Evolutionary conservation across 2,113 vertebrate genomes (phyloP).

Genomic region (Tachuris rubrigastra): DNA sequence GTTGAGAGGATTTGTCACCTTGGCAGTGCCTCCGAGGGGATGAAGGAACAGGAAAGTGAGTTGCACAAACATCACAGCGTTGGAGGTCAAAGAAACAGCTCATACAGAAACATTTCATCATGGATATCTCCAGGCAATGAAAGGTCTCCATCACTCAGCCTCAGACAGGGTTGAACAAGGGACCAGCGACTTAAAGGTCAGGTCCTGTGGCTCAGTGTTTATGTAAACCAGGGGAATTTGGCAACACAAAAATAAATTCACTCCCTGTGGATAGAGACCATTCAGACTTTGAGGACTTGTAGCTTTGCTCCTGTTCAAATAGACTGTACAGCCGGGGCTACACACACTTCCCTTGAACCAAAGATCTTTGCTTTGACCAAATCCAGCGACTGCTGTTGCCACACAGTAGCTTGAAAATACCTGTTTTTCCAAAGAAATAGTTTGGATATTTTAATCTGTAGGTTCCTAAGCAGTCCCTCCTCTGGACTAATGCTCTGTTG

Average conservation of each 20-base stretch:
- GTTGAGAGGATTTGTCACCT: not conserved
- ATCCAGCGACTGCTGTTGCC: not conserved
- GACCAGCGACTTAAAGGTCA: not conserved
- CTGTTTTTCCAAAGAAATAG: not conserved
- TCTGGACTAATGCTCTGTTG: not conserved
- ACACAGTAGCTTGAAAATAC: not conserved
- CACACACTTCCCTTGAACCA: not conserved
- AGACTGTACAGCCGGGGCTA: not conserved
- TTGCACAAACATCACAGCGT: not conserved
- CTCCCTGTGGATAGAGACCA: not conserved
- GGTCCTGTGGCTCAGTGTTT: not conserved
- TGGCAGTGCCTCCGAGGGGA: not conserved
- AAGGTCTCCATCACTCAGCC: not conserved
- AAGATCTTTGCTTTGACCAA: not conserved
- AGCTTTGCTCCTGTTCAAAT: not conserved
- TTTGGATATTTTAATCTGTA: not conserved
- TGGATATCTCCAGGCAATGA: not conserved
- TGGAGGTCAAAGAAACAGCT: not conserved
- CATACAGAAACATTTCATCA: not conserved
- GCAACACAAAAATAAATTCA: not conserved
- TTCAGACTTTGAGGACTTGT: not conserved
- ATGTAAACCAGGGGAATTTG: not conserved
- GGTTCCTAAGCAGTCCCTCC: not conserved
- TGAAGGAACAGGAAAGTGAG: not conserved
- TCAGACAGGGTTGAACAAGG: not conserved